Evolutionary conservation across 2,113 vertebrate genomes (phyloP).

Genomic region (Nothobranchius kuhntae): DNA sequence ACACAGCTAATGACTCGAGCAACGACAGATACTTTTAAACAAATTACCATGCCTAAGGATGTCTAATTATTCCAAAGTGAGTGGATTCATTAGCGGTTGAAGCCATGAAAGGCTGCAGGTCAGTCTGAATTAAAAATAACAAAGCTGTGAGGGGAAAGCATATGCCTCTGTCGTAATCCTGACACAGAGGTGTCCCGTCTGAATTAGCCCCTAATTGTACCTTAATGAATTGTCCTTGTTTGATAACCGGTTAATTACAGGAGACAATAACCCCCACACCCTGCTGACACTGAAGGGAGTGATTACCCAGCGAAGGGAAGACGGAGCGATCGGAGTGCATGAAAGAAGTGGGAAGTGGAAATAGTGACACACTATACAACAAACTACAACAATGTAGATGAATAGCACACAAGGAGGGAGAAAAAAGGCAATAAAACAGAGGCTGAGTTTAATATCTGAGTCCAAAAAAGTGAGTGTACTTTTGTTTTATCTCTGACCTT

Average conservation of each 20-base stretch:
- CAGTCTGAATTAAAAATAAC: conserved; percentile 80
- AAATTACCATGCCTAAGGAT: conserved; percentile 88
- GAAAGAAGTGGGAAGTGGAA: conserved; percentile 3
- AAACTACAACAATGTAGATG: background rate
- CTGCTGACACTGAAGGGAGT: conserved; percentile 77
- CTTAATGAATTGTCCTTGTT: conserved; percentile 93
- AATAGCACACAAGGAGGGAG: background rate
- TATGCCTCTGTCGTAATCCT: conserved; percentile 83
- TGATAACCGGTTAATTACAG: conserved; percentile 93
- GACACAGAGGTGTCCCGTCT: conserved; percentile 83
- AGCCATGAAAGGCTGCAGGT: conserved; percentile 80
- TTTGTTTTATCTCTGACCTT: conserved; percentile 27
- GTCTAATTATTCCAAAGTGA: conserved; percentile 88
- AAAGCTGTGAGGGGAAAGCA: conserved; percentile 79
- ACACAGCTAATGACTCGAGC: conserved; percentile 86
- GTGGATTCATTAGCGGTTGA: conserved; percentile 88
- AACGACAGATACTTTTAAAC: conserved; percentile 84
- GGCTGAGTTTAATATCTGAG: conserved; percentile 18
- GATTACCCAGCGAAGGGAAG: conserved; percentile 64
- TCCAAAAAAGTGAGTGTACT: background rate
- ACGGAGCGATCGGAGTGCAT: conserved; percentile 12
- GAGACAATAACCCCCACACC: conserved; percentile 85
- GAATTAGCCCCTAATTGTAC: conserved; percentile 89
- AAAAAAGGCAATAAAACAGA: background rate
- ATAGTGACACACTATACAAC: no score